Evolutionary conservation across 2,113 vertebrate species (phyloP), one percentile per base, ranked within the genome.

Genomic region (Caracal caracal): DNA sequence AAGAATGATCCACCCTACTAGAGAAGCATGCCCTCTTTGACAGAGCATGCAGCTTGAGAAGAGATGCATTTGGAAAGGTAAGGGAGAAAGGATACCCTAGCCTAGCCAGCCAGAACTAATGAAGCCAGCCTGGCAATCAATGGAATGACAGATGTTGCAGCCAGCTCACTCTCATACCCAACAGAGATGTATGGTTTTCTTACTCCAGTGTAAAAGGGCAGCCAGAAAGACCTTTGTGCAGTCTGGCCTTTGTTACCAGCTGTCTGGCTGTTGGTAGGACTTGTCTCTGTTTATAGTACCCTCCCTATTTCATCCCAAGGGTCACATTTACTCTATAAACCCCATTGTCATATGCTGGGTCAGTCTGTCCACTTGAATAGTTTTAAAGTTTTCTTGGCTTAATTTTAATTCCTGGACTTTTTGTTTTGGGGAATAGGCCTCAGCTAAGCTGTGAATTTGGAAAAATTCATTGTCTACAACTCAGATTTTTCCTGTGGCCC

Each of bases 221-320:
- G 80, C 53, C 66, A 63, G 88, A 70, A 80, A 94, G 91, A 73
- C 63, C 66, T 95, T 61, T 94, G 71, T 80, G 33, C n/a, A 93
- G 92, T 47, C 59, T 85, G 70, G 86, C 73, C 24, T 93, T 95
- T 93, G 92, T 94, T 76, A 89, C 65, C 88, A 94, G 95, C 88
- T 93, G 86, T 79, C 71, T 91, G 76, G 49, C 4, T 88, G 10
- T 71, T 92, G 84, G 86, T 76, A 56, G 86, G 49, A 85, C 56
- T 93, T 75, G 92, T 47, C 79, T 93, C 78, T 93, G 53, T 91
- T 84, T 75, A 59, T 59, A 51, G 79, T 30, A 22, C 7, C 71
- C 35, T 90, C 70, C 30, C 33, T 22, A 88, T 83, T 84, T 80
- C 26, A 43, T 80, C 88, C 53, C 88, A 33, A 70, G 40, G 80